Base-by-base conservation (phyloP, 1,140 invertebrate species). In the Bombus picipes region DNA sequence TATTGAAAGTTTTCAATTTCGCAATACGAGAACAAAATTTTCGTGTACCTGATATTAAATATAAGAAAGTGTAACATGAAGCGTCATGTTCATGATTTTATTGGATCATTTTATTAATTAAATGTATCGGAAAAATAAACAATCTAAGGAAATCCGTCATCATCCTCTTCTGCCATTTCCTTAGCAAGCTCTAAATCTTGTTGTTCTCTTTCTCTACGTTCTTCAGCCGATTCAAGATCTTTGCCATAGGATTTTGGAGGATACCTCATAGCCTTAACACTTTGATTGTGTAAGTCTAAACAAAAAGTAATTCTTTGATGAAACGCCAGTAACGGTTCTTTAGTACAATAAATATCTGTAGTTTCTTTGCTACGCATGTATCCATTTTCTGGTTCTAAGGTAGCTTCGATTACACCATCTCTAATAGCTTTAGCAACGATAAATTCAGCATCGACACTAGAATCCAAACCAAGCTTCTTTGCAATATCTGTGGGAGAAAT, bases 391-490 rank as follows among this genome's bases (percentile, higher is more conserved):
- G 99, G 98, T 95, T 99, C 98, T 86, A 99, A 96, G 1, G 97
- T 98, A 1, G 99, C 99, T 95, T 99, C 99, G 94, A 99, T 99
- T 2, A 99, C 99, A 74, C 99, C 98, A 96, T 99, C 99, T 75
- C 99, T 96, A 81, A 99, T 99, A n/a, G 99, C 99, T 96, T 99
- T 99, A 0, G 99, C 99, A 0, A 99, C 99, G 93, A 99, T 99
- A 93, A 99, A 99, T 94, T 99, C 99, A 1, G 99, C 99, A 96
- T 99, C 99, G 93, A 99, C 98, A 6, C 98, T 97, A 18, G 98
- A 99, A 93, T 99, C 99, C 32, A 99, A 95, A 22, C 98, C 97
- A 39, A 99, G 95, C 93, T 99, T 99, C 85, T 97, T 96, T 15
- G 99, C 99, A 92, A 99, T 99, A 95, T 99, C 99, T 82, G 97